phyloP scores from a whole-genome alignment of 92 coral and sea anemone species.

The Anthopleura xanthogrammica region DNA sequence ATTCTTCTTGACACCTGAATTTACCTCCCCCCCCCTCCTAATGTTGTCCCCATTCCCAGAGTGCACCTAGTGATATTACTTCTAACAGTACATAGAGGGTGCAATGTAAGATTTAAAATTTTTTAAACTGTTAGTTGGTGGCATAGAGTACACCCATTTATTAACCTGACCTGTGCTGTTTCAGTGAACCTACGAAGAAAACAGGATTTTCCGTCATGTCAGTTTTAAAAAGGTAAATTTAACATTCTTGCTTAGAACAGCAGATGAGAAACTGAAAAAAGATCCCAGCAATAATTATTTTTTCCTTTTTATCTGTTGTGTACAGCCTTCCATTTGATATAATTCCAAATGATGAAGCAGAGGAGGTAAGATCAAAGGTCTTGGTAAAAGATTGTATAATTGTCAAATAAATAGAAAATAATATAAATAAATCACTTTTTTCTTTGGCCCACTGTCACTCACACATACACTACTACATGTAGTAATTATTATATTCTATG shows the following conservation, averaged over 20 bases:
- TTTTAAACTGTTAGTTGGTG: background rate
- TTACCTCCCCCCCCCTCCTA: no score
- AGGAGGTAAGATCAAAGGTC: conserved; percentile 56
- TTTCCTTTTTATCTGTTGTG: background rate
- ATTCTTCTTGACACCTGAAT: no score
- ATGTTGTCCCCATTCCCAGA: no score
- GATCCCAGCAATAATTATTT: background rate
- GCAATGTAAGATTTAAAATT: no score
- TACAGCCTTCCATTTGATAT: conserved; percentile 73
- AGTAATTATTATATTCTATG: no score
- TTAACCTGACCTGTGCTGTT: background rate
- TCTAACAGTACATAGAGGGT: no score
- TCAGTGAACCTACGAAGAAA: conserved; percentile 88
- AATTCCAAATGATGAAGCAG: conserved; percentile 69
- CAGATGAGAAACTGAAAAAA: no score
- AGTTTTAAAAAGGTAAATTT: conserved; percentile 78
- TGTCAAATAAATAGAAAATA: no score
- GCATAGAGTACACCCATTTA: background rate
- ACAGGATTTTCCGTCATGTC: conserved; percentile 87
- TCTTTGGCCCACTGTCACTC: no score
- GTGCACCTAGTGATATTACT: no score
- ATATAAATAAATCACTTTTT: no score
- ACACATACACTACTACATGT: no score
- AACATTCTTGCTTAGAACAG: background rate
- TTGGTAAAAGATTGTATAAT: background rate